phyloP scores from a whole-genome alignment of 2,888 invertebrate species.

The Macaria notata region DNA sequence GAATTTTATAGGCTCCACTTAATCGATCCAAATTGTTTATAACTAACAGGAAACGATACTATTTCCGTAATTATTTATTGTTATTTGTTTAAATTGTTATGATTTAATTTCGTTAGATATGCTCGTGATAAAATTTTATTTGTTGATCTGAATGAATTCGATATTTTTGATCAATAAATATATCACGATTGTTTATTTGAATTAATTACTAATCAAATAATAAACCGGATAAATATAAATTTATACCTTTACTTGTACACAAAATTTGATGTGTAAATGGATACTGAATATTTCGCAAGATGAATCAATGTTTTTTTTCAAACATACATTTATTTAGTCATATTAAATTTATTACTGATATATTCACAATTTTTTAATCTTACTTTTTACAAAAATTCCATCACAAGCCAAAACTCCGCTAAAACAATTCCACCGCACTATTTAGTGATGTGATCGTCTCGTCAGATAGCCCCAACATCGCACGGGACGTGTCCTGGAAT shows the following conservation, averaged over 20 bases:
- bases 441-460: slow-evolving; percentile 50
- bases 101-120: slow-evolving; percentile 31
- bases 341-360: too few species aligned
- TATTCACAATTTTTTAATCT: too few species aligned
- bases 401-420: not conserved
- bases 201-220: too few species aligned
- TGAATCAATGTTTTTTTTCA: too few species aligned
- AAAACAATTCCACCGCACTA: slow-evolving; percentile 11
- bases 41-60: slow-evolving; percentile 35
- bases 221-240: too few species aligned
- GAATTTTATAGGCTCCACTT: slow-evolving; percentile 43
- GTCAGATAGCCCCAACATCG: slow-evolving; percentile 56
- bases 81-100: slow-evolving; percentile 38
- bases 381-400: too few species aligned
- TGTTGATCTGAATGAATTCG: slow-evolving; percentile 4
- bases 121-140: slow-evolving; percentile 21
- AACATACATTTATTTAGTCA: too few species aligned
- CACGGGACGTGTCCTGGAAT: slow-evolving; percentile 35
- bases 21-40: slow-evolving; percentile 39
- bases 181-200: not conserved
- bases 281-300: too few species aligned
- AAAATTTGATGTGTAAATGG: too few species aligned
- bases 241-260: too few species aligned
- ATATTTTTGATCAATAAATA: slow-evolving; percentile 7
- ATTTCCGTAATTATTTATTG: slow-evolving; percentile 33